Evolutionary conservation across 2,113 vertebrate species (phyloP), one percentile per base, ranked within the genome.

Genomic region (Paratilapia polleni): DNA sequence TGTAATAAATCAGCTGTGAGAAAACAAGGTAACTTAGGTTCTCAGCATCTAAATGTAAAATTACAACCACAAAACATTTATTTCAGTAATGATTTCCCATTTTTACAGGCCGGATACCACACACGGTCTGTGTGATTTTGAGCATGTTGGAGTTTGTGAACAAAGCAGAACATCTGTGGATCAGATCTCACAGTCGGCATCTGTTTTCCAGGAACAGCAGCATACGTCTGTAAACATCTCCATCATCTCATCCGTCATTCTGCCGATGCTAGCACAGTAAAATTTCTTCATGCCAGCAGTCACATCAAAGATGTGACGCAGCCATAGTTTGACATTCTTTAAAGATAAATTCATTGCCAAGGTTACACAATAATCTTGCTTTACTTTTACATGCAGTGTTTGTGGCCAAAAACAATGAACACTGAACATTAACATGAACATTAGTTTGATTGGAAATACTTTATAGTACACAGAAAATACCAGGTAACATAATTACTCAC

Each of bases 161-260:
- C 82, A 84, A 88, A 82, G 84, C 38, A 43, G 59, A 63, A 10
- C 64, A 36, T 83, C 38, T 63, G 66, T 20, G 54, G 24, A 43
- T 73, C 59, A 62, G 17, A 66, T 70, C 14, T 74, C 38, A 74
- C 52, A 22, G 56, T 36, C 68, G 24, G 59, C 43, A 26, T 59
- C 22, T 34, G 78, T 85, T 82, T 78, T 78, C 59, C 81, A 82
- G 76, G 75, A 91, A 83, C 58, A 77, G 52, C 61, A 28, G 61
- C 15, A 26, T 1, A 59, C 28, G 26, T 68, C 56, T 49, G 57
- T 54, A 73, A 73, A 73, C 47, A 73, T 2, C 19, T 31, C 1
- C 68, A 54, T 73, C 68, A 73, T 54, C 68, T 73, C 47, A 54
- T 73, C 26, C 31, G 26, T 73, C 68, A 73, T 14, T 31, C 11